These are phyloP conservation scores for Harpegnathos saltator DNA, from an alignment of 1,140 invertebrate genomes.

Conservation along the genomic window DNA sequence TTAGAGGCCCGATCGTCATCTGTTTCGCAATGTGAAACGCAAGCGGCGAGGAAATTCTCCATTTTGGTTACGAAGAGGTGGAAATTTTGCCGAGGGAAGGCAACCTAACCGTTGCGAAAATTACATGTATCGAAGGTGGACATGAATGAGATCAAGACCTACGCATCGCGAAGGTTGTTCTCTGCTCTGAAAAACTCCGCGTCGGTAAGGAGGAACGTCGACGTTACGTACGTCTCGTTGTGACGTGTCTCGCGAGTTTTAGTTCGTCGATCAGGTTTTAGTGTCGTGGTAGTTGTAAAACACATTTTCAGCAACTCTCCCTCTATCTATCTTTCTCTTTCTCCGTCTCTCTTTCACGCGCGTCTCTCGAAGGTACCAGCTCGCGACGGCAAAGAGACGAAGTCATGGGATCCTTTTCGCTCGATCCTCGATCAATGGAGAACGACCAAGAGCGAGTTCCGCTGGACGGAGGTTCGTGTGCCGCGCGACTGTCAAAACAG, in stretches of 20 bases:
- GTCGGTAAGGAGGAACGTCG: conserved; percentile 15
- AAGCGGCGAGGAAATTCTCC: background rate
- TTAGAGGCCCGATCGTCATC: conserved; percentile 31
- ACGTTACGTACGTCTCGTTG: background rate
- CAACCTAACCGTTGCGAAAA: background rate
- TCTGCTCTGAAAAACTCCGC: background rate
- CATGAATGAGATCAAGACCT: conserved; percentile 52
- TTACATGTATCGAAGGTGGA: background rate
- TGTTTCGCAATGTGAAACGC: conserved; percentile 33
- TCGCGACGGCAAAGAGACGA: background rate
- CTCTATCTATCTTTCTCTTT: background rate
- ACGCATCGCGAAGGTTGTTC: background rate
- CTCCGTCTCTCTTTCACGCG: too few relatives aligned
- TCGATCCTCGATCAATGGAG: conserved; percentile 60
- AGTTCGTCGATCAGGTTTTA: background rate
- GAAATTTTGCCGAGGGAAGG: background rate
- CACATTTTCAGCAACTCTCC: background rate
- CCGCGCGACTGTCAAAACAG: conserved; percentile 55
- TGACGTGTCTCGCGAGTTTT: too few relatives aligned
- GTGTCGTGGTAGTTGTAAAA: background rate
- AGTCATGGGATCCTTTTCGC: conserved; percentile 62
- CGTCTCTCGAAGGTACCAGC: conserved; percentile 8
- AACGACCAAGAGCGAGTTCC: conserved; percentile 27
- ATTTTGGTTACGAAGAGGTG: conserved; percentile 32
- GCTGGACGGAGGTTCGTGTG: conserved; percentile 59